Evolutionary conservation across 64 coral and sea anemone genomes (phyloP).

Genomic region (Anthopleura sola): DNA sequence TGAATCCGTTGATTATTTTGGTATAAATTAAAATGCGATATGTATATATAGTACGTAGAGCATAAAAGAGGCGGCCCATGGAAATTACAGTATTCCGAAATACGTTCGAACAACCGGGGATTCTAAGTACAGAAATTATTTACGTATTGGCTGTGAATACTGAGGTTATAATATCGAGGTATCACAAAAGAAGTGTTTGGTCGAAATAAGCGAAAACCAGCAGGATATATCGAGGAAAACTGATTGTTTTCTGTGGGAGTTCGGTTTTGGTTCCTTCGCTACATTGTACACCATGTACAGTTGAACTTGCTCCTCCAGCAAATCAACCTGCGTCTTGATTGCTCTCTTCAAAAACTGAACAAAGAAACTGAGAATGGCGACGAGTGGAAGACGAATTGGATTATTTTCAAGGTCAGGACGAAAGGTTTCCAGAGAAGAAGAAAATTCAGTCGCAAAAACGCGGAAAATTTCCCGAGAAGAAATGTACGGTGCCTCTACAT

Average conservation of each 20-base stretch:
- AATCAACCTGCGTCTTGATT: background rate
- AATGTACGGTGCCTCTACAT: background rate
- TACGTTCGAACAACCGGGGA: background rate
- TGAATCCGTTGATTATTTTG: background rate
- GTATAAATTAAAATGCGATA: background rate
- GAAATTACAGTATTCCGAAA: background rate
- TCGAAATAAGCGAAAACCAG: background rate
- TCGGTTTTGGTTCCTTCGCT: background rate
- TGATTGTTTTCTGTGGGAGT: background rate
- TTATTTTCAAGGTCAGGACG: slow-evolving; percentile 31
- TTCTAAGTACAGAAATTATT: background rate
- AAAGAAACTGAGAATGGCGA: slow-evolving; percentile 11
- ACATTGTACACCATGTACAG: background rate
- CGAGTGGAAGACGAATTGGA: slow-evolving; percentile 31
- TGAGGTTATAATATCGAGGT: background rate
- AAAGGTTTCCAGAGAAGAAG: slow-evolving; percentile 50
- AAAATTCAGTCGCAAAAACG: background rate
- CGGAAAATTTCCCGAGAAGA: slow-evolving; percentile 42
- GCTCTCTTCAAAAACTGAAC: background rate
- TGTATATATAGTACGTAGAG: background rate
- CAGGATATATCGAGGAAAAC: background rate
- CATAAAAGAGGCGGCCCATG: background rate
- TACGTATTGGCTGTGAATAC: background rate
- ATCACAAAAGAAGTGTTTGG: background rate
- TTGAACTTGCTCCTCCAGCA: background rate